Base-by-base conservation (phyloP, 2,888 invertebrate genomes). In the Agrochola circellaris region DNA sequence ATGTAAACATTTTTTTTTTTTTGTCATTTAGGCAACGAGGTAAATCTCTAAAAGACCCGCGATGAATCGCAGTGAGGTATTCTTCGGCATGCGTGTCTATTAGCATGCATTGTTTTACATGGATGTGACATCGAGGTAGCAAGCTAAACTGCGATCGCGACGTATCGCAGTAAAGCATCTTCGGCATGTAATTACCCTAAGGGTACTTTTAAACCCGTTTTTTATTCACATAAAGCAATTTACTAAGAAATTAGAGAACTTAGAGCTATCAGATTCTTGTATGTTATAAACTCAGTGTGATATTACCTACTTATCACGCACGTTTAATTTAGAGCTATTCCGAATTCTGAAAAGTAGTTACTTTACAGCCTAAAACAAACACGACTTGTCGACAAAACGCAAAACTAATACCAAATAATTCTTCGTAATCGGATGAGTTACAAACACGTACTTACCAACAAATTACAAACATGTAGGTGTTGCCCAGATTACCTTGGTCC, bases 381-480 rank as follows among this genome's bases (percentile, higher is more conserved):
- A 73, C 34, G 7, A 45, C 34, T 60, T 51, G 30, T 65, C 56
- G 51, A 42, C 30, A 58, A 75, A 82, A 76, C 26, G 30, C 76
- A 51, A 82, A 75, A 64, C 64, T 30, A 64, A 82, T 62, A 81
- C 38, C 34, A 62, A 26, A 45, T 77, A 48, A 15, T 26, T 58
- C 38, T 51, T 51, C 15, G 48, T 58, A 65, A 78, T 82, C 64
- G 34, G 17, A 20, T 76, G 17, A 58, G 23, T 77, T 51, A 75
- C 76, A 78, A 34, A 75, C 83, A 78, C 58, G 78, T 82, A 26
- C 56, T 26, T 64, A 56, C 38, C 48, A 82, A 42, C 56, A 75
- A 82, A 56, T 56, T 62, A 82, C 62, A 62, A 56, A 82, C 62
- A 42, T 13, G 48, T 75, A 38, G 1, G 65, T 23, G 34, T 13